Base-by-base conservation (phyloP, 2,888 invertebrate species). In the Parthenolecanium corni region DNA sequence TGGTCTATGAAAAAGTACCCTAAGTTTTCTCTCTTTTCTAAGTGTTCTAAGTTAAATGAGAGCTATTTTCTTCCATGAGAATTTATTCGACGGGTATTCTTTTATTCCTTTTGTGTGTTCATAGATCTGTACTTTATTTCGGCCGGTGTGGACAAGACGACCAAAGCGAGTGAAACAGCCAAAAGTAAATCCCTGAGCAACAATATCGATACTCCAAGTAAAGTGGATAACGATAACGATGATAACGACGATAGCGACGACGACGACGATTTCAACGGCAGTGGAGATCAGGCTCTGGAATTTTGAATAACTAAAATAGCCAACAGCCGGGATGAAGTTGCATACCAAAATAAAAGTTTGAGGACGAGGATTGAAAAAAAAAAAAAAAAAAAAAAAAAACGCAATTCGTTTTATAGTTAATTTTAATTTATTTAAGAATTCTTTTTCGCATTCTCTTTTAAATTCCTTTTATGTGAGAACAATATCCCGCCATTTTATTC, bases 271-370 rank as follows among this genome's bases (percentile, higher is more conserved):
- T 76, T 83, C 71, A 88, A 87, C 73, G 84, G 86, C 65, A 85
- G 85, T 68, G 83, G 87, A 72, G 83, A 87, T 76, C 83, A 82
- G 75, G 83, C 85, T 66, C 75, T 84, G 71, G 84, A 85, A 74
- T 85, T 86, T 73, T 86, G 83, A 78, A 69, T 44, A 47, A 25
- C 18, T 14, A 16, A 47, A 16, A 14, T 1, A 14, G 47, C 20
- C 16, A n/a, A n/a, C 38, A 38, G 12, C 12, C 38, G 46, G n/a
- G n/a, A n/a, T n/a, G n/a, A n/a, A n/a, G n/a, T n/a, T n/a, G n/a
- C n/a, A n/a, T n/a, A n/a, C n/a, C n/a, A n/a, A n/a, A n/a, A n/a
- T n/a, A n/a, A n/a, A n/a, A n/a, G n/a, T n/a, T n/a, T n/a, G n/a
- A n/a, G n/a, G n/a, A n/a, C n/a, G n/a, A n/a, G n/a, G n/a, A n/a